Percentiles rank a stretch among this genome's conserved stretches.
Conservation (phyloP, 2,888 invertebrate species). For the Rotaria macrura region DNA sequence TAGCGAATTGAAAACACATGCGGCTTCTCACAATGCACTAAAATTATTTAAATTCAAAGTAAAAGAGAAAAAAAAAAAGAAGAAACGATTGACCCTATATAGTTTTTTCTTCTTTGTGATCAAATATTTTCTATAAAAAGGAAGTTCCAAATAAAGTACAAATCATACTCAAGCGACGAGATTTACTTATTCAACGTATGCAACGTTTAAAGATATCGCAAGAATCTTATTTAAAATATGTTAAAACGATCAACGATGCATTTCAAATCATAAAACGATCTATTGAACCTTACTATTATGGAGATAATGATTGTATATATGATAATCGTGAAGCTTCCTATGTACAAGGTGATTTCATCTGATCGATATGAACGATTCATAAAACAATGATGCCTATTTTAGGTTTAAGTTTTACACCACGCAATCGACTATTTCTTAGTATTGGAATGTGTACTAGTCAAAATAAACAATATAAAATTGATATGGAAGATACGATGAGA, state of each 20-base stretch:
- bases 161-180: neutral
- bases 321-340: neutral
- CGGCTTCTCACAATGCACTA: constrained; percentile 22
- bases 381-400: neutral
- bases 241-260: neutral
- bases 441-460: constrained; percentile 27
- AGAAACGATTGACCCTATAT: too few species aligned
- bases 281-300: neutral
- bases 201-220: neutral
- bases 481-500: constrained; percentile 27
- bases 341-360: neutral
- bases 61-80: neutral
- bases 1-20: constrained; percentile 20
- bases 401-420: constrained; percentile 26
- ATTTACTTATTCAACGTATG: constrained; percentile 19
- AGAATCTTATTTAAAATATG: neutral
- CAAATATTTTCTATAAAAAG: too few species aligned
- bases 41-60: constrained; percentile 24
- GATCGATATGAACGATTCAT: neutral
- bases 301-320: neutral
- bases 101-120: too few species aligned
- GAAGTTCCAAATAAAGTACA: neutral
- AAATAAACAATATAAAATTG: constrained; percentile 10
- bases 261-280: neutral
- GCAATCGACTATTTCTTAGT: constrained; percentile 23